A percentile compares a stretch with the other conserved stretches of the same genome.
phyloP scores from a whole-genome alignment of 2,888 invertebrate species.

The Xestia ashworthii region DNA sequence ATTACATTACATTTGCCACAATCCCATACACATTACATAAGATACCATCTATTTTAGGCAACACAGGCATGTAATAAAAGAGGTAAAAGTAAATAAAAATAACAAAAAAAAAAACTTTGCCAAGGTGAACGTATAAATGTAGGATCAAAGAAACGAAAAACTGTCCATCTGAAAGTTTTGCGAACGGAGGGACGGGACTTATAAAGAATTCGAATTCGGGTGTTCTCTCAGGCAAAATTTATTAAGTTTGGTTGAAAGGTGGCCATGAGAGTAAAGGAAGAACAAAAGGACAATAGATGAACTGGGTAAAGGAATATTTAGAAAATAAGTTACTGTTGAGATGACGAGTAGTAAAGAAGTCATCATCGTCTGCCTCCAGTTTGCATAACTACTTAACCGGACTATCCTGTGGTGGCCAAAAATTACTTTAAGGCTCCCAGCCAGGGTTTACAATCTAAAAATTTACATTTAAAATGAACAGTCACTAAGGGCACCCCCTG shows the following conservation, averaged over 20 bases:
- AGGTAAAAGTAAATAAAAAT: conserved; percentile 76
- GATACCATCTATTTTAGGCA: conserved; percentile 36
- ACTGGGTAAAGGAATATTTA: not conserved
- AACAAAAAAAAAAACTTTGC: conserved; percentile 71
- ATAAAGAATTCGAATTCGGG: conserved; percentile 62
- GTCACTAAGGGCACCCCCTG: no score
- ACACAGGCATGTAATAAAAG: conserved; percentile 67
- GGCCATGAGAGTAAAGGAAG: not conserved
- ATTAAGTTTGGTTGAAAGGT: conserved; percentile 55
- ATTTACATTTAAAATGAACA: no score
- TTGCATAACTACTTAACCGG: no score
- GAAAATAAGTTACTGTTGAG: no score
- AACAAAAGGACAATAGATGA: not conserved
- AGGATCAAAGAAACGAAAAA: conserved; percentile 79
- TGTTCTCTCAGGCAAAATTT: conserved; percentile 62
- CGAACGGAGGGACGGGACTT: conserved; percentile 50
- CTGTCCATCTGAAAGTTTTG: conserved; percentile 67
- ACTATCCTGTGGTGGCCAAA: no score
- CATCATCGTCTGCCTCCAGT: no score
- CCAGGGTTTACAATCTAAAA: no score
- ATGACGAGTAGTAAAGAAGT: no score
- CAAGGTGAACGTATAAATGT: conserved; percentile 72
- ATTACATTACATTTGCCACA: conserved; percentile 52
- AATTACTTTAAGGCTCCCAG: no score
- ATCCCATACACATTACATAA: conserved; percentile 34